A percentile compares a stretch with the other conserved stretches of the same genome.
Conservation (phyloP, 2,797 vertebrate genomes). For the Xiphophorus birchmanni region DNA sequence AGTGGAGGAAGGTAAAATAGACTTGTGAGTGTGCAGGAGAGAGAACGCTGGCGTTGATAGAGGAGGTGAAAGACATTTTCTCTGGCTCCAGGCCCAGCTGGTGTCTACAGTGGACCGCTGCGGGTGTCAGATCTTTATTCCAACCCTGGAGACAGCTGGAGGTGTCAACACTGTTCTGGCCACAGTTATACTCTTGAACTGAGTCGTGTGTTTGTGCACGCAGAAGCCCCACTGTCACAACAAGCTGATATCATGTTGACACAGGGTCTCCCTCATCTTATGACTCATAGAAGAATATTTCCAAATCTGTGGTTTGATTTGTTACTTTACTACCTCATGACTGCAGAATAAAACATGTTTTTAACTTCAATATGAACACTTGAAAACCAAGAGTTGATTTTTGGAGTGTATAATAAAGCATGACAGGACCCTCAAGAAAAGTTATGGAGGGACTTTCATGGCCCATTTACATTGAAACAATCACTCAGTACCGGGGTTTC, state of each 20-base stretch:
- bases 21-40: constrained; percentile 38
- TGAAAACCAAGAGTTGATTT: constrained; percentile 58
- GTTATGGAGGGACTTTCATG: constrained; percentile 75
- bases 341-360: constrained; percentile 11
- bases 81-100: constrained; percentile 79
- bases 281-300: constrained; percentile 17
- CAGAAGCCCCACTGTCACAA: constrained; percentile 77
- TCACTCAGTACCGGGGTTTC: constrained; percentile 77
- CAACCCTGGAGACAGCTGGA: constrained; percentile 83
- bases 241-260: constrained; percentile 71
- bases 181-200: constrained; percentile 74
- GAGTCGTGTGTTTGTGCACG: constrained; percentile 73
- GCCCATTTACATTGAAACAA: constrained; percentile 80
- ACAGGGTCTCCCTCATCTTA: constrained; percentile 33
- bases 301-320: constrained; percentile 20
- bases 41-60: constrained; percentile 62
- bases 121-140: constrained; percentile 81
- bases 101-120: constrained; percentile 71
- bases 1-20: constrained; percentile 47
- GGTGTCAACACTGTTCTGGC: constrained; percentile 78
- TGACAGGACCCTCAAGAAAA: constrained; percentile 71
- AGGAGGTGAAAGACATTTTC: constrained; percentile 73
- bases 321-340: constrained; percentile 14
- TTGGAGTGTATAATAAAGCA: constrained; percentile 65
- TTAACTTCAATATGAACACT: constrained; percentile 35